Conservation (phyloP, 2,797 vertebrate genomes). For the Staurois parvus region DNA sequence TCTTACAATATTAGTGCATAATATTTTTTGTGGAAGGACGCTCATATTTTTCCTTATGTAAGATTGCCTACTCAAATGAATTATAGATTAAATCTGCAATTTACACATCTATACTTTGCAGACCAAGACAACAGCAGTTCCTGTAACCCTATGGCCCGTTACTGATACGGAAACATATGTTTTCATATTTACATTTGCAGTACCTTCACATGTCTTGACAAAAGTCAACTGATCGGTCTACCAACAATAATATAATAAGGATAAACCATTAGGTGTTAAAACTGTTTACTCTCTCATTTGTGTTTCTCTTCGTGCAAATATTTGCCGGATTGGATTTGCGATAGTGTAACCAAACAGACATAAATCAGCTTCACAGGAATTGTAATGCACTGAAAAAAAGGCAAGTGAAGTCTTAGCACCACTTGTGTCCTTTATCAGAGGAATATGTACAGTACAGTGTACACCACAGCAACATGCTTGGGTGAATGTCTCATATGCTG, state of each 20-base stretch:
- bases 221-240: conserved; percentile 14
- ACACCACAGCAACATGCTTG: conserved; percentile 17
- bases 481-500: background rate
- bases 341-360: conserved; percentile 34
- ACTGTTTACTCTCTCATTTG: conserved; percentile 47
- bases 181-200: conserved; percentile 1
- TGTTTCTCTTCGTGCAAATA: conserved; percentile 40
- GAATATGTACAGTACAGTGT: conserved; percentile 10
- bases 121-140: no score
- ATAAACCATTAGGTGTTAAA: conserved; percentile 47
- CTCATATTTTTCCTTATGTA: no score
- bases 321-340: conserved; percentile 40
- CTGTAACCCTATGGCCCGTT: background rate
- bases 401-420: conserved; percentile 26
- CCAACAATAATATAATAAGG: conserved; percentile 25
- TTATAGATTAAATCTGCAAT: no score
- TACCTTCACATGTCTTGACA: conserved; percentile 21
- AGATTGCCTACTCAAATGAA: no score
- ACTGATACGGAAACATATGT: background rate
- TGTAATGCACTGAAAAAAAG: conserved; percentile 24
- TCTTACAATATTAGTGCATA: no score
- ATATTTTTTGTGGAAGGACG: no score
- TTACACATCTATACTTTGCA: no score
- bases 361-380: conserved; percentile 35
- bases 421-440: conserved; percentile 39